Conservation (phyloP, 2,113 vertebrate species). For the Oreochromis tanganicae region DNA sequence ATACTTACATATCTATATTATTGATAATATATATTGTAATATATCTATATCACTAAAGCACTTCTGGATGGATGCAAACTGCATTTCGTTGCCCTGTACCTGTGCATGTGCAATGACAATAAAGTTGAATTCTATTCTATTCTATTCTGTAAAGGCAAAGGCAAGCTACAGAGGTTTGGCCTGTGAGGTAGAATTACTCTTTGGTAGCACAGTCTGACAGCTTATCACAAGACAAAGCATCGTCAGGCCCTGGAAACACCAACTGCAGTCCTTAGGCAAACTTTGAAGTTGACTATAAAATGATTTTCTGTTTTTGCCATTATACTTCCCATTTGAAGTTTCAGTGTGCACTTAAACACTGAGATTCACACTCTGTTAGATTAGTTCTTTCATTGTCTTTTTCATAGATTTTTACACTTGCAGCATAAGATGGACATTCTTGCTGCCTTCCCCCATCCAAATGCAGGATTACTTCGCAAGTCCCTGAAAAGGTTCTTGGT, state of each 20-base stretch:
- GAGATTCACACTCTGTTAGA: background rate
- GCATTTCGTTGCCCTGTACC: too few species aligned
- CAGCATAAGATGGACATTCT: background rate
- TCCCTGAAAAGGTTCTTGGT: background rate
- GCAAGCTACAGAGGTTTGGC: background rate
- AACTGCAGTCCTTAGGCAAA: background rate
- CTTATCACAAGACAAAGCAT: background rate
- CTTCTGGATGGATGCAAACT: too few species aligned
- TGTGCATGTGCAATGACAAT: too few species aligned
- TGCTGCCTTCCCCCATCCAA: background rate
- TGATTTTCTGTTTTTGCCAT: background rate
- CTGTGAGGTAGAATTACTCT: background rate
- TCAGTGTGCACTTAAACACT: background rate
- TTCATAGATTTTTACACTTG: background rate
- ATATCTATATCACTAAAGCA: too few species aligned
- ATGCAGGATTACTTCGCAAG: background rate
- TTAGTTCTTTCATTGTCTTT: background rate
- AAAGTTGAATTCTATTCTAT: too few species aligned
- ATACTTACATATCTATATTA: too few species aligned
- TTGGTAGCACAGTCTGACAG: background rate
- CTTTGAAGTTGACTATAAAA: background rate
- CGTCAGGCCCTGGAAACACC: background rate
- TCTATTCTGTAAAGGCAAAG: background rate
- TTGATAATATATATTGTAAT: too few species aligned
- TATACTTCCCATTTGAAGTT: background rate